Evolutionary conservation across 2,888 invertebrate species (phyloP), one percentile per base, ranked within the genome.

Genomic region (Ectemnius cavifrons): DNA sequence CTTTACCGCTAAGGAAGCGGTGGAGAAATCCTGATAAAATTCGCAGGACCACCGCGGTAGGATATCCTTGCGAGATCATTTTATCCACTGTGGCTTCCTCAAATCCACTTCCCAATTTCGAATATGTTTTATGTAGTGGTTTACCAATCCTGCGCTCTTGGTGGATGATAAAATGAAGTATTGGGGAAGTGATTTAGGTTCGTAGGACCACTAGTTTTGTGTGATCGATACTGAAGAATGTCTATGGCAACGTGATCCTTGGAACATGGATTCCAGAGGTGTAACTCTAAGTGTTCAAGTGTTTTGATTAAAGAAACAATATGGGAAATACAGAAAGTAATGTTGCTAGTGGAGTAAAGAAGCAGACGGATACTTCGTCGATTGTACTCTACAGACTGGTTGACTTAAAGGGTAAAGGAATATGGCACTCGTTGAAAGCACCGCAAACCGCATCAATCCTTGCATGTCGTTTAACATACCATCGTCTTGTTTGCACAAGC

Each of bases 291-390:
- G 16, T 16, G 52, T 52, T 52, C 16, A 2, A 52, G 52, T 52
- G 52, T 52, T 16, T 16, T 14, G 2, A 16, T 52, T 1, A 14
- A 52, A n/a, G 16, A 49, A 16, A 46, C 8, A 92, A 80, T 49
- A 95, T 95, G 96, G 96, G 96, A 89, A 96, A 96, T 92, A 96
- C 96, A 2, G 96, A 96, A 87, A 96, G 96, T 86, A 96, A 96
- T 75, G 98, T 98, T 0, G 96, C 97, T 0, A 97, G 97, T 91
- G 98, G 97, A 58, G 98, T 99, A 18, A 99, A 98, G 91, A 97
- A 97, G 83, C 98, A 99, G 91, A 98, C 98, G 2, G 97, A 96
- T 23, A 95, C 95, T 14, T 95, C 96, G 2, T 94, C 95, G 28
- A 95, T 96, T 88, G 94, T 95, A 66, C 93, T 98, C 64, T 98